phyloP scores from a whole-genome alignment of 1,140 invertebrate genomes.

The Drosophila hydei region DNA sequence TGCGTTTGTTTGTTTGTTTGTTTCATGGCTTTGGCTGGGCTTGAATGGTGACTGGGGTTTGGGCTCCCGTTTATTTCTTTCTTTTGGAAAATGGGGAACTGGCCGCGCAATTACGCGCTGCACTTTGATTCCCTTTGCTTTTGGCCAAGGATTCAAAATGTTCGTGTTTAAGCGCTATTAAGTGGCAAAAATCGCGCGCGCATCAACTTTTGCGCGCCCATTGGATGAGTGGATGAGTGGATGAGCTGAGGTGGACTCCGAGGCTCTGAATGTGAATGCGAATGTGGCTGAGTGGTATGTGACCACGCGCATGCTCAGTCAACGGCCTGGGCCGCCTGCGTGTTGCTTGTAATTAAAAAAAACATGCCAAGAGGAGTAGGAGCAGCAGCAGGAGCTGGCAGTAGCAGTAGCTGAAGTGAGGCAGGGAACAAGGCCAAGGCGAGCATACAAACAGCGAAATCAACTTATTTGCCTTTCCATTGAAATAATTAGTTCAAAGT shows the following conservation, averaged over 20 bases:
- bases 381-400: conserved; percentile 5
- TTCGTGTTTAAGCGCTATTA: conserved; percentile 84
- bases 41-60: background rate
- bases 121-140: conserved; percentile 65
- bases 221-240: conserved; percentile 10
- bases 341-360: conserved; percentile 83
- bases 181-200: conserved; percentile 81
- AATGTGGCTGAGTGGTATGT: conserved; percentile 34
- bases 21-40: conserved; percentile 16
- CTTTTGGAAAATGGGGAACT: conserved; percentile 20
- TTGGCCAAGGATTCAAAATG: conserved; percentile 75
- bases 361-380: conserved; percentile 58
- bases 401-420: background rate
- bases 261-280: conserved; percentile 2
- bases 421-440: conserved; percentile 1
- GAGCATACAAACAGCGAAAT: conserved; percentile 52
- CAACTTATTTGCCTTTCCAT: conserved; percentile 83
- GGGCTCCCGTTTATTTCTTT: conserved; percentile 27
- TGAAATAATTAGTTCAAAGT: conserved; percentile 84
- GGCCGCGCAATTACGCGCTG: conserved; percentile 74
- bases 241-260: background rate
- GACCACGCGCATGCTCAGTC: conserved; percentile 76
- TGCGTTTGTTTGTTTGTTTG: conserved; percentile 63
- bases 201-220: too few species aligned
- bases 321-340: conserved; percentile 70